Evolutionary conservation across 2,113 vertebrate genomes (phyloP).

Genomic region (Meriones unguiculatus): DNA sequence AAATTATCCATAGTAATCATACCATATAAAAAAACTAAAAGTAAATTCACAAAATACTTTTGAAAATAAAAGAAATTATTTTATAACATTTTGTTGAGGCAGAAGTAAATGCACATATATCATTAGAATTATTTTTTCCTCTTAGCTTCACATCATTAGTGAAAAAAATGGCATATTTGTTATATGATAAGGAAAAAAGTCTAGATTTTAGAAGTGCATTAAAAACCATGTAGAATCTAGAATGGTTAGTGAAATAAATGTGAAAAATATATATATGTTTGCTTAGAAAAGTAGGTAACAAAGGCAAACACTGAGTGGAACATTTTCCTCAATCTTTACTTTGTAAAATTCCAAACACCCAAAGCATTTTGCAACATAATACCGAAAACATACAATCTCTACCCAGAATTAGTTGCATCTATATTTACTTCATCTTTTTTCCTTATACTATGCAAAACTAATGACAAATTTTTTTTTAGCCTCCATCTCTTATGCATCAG

Average conservation of each 20-base stretch:
- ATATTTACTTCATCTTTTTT: neutral
- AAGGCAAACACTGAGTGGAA: neutral
- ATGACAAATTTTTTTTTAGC: neutral
- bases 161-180: neutral
- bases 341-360: neutral
- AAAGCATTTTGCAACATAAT: neutral
- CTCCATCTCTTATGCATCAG: neutral
- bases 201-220: neutral
- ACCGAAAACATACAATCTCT: neutral
- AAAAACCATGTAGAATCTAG: neutral
- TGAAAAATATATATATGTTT: neutral
- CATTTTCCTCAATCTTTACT: neutral
- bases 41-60: neutral
- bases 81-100: slow-evolving; percentile 44
- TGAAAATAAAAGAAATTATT: slow-evolving; percentile 17
- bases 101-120: neutral
- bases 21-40: slow-evolving; percentile 10
- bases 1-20: neutral
- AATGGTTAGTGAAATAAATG: neutral
- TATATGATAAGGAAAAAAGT: neutral
- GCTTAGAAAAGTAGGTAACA: slow-evolving; percentile 9
- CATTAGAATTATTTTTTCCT: neutral
- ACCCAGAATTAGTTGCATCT: neutral
- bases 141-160: neutral
- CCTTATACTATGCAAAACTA: neutral